These are phyloP conservation scores for Sebastes iracundus DNA, from an alignment of 2,797 vertebrate species.

Conservation along the genomic window DNA sequence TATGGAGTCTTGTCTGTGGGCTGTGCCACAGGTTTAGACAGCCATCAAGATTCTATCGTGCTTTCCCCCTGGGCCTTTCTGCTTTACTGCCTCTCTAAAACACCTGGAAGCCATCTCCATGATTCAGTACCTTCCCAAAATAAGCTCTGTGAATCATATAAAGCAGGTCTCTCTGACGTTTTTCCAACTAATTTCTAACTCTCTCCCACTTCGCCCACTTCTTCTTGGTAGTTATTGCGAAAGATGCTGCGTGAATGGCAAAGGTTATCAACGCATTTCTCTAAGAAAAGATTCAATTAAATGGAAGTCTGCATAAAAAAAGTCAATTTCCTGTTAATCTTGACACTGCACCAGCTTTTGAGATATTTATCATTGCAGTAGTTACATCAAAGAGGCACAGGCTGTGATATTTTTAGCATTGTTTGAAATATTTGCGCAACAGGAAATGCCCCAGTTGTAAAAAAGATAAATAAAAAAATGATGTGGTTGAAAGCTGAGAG, in stretches of 20 bases:
- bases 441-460: conserved; percentile 67
- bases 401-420: conserved; percentile 47
- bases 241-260: not conserved
- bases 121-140: conserved; percentile 29
- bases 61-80: conserved; percentile 3
- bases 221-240: not conserved
- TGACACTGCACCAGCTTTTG: not conserved
- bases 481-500: not conserved
- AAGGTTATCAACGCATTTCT: not conserved
- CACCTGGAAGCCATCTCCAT: conserved; percentile 59
- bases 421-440: conserved; percentile 49
- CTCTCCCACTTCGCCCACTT: not conserved
- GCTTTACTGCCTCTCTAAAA: conserved; percentile 41
- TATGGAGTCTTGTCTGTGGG: not conserved
- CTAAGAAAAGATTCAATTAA: not conserved
- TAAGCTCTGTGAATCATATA: conserved; percentile 7
- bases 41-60: not conserved
- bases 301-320: not conserved
- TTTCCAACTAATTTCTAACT: not conserved
- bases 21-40: conserved; percentile 10
- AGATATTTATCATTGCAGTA: not conserved
- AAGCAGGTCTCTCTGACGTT: not conserved
- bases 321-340: not conserved
- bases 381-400: not conserved
- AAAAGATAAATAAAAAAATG: conserved; percentile 23